phyloP scores from a whole-genome alignment of 2,113 vertebrate species.

The Solea solea region DNA sequence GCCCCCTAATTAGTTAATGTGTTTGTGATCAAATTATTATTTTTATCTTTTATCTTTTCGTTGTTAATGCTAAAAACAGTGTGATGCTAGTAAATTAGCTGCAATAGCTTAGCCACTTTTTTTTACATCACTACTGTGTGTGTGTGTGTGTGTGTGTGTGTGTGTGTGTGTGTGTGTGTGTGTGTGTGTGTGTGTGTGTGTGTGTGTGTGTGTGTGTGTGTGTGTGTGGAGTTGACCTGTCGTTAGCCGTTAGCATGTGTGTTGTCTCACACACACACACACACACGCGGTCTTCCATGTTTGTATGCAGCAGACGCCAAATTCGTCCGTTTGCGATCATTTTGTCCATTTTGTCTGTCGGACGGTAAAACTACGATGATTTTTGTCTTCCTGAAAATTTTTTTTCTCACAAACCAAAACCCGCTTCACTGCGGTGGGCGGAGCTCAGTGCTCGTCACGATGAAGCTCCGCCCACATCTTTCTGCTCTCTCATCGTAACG shows the following conservation, averaged over 20 bases:
- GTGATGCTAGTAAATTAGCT: no score
- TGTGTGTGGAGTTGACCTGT: no score
- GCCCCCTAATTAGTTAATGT: no score
- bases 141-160: no score
- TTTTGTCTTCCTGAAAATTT: slow-evolving; percentile 70
- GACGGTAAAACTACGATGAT: slow-evolving; percentile 29
- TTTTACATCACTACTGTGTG: no score
- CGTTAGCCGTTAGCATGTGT: slow-evolving; percentile 27
- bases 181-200: no score
- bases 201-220: no score
- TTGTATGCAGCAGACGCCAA: slow-evolving; percentile 3
- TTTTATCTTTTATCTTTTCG: no score
- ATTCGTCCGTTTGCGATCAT: background rate
- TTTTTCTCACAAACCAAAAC: slow-evolving; percentile 60
- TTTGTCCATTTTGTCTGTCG: slow-evolving; percentile 10
- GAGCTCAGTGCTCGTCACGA: background rate
- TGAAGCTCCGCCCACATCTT: slow-evolving; percentile 24
- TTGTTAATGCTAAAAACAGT: no score
- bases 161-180: no score
- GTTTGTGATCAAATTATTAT: no score
- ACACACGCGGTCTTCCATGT: slow-evolving; percentile 30
- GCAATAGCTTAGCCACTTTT: no score
- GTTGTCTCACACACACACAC: background rate
- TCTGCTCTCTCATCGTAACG: slow-evolving; percentile 23
- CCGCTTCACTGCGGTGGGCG: background rate